Percentiles rank a stretch among this genome's conserved stretches.
Evolutionary conservation across 1,140 invertebrate species (phyloP).

Genomic region (Brachionus calyciflorus): DNA sequence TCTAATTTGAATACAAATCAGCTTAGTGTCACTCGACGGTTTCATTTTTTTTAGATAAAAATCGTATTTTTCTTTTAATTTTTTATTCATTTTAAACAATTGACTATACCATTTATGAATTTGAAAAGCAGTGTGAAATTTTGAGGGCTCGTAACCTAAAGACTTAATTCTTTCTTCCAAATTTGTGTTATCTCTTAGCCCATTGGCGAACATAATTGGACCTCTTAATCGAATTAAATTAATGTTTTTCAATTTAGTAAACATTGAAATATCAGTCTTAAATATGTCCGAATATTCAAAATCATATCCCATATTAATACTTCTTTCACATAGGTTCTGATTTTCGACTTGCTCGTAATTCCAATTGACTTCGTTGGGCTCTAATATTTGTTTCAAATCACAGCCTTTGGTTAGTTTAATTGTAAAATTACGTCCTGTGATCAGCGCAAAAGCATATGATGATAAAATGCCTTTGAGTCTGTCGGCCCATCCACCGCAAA

Average conservation of each 20-base stretch:
- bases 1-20: slow-evolving; percentile 36
- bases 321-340: neutral
- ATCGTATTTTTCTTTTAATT: neutral
- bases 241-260: neutral
- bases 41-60: neutral
- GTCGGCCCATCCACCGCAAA: slow-evolving; percentile 39
- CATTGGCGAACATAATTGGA: neutral
- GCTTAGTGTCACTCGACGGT: neutral
- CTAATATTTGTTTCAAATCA: neutral
- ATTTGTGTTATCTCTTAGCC: neutral
- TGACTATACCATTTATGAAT: slow-evolving; percentile 3
- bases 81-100: slow-evolving; percentile 21
- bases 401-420: slow-evolving; percentile 12
- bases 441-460: slow-evolving; percentile 33
- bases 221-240: too few relatives aligned
- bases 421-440: neutral
- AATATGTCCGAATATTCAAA: neutral
- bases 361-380: slow-evolving; percentile 13
- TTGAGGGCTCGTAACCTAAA: neutral
- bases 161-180: neutral
- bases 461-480: slow-evolving; percentile 31
- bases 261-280: neutral
- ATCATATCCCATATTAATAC: neutral
- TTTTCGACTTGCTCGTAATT: neutral
- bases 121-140: neutral